Percentiles rank a stretch among this genome's conserved stretches.
Evolutionary conservation across 2,797 vertebrate genomes (phyloP).

Genomic region (Setipinna tenuifilis): DNA sequence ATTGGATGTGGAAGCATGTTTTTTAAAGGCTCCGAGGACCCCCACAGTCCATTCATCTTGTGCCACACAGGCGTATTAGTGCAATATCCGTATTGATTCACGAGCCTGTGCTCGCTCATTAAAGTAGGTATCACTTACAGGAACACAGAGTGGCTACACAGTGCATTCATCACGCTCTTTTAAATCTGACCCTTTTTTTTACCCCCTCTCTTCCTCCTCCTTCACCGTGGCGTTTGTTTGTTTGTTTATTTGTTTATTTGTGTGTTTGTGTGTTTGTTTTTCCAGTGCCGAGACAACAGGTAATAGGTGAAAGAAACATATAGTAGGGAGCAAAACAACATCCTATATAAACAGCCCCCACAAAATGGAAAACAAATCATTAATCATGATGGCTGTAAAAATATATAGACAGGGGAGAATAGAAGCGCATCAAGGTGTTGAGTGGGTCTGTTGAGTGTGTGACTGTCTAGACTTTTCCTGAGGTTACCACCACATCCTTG

Average conservation of each 20-base stretch:
- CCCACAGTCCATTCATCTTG: conserved; percentile 42
- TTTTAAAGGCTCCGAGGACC: conserved; percentile 38
- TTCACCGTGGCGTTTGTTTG: not conserved
- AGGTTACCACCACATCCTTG: not conserved
- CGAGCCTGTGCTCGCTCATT: conserved; percentile 35
- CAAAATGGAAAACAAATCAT: conserved; percentile 14
- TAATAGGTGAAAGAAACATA: not conserved
- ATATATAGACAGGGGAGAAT: no score
- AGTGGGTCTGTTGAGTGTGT: not conserved
- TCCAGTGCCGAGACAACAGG: conserved; percentile 3
- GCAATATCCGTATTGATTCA: conserved; percentile 48
- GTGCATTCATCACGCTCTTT: not conserved
- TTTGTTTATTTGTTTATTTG: conserved; percentile 9
- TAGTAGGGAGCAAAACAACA: not conserved
- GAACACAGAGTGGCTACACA: conserved; percentile 24
- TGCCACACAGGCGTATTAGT: conserved; percentile 41
- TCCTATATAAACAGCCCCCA: not conserved
- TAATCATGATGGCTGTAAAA: not conserved
- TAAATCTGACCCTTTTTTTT: conserved; percentile 17
- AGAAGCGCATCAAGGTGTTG: not conserved
- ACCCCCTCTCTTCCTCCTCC: no score
- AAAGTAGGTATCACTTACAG: conserved; percentile 43
- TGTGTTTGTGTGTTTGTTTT: not conserved
- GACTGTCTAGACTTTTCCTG: not conserved
- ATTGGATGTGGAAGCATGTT: conserved; percentile 21